Base-by-base conservation (phyloP, 1,140 invertebrate genomes). In the Drosophila saltans region DNA sequence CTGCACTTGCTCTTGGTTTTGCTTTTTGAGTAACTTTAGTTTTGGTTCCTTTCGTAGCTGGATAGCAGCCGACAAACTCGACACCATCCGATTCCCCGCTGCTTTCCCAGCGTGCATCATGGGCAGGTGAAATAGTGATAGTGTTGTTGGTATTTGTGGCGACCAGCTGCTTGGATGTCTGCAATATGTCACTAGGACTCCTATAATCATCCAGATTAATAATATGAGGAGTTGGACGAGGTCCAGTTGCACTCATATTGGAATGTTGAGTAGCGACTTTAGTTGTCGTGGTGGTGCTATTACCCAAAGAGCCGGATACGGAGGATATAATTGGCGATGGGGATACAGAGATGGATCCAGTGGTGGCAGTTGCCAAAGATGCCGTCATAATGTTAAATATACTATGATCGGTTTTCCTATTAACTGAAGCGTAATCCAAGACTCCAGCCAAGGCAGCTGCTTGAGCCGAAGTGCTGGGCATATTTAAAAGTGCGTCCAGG, bases 61-160 rank as follows among this genome's bases (percentile, higher is more conserved):
- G 80, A 73, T 66, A 91, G 7, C 90, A 72, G 9, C 91, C 82
- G 11, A 92, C 85, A 48, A 92, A 79, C 62, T 92, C 91, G 8
- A 92, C 91, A 28, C 86, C 84, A 61, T 92, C 91, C 0, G 91
- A 92, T 16, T 92, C 91, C 36, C 90, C 90, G 60, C 88, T 88
- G 57, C 90, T 92, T 30, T 91, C 88, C 28, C 81, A 80, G 11
- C 75, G 67, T 11, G 74, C 56, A 3, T 76, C 36, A 30, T 36
- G 36, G 8, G 39, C 9, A 7, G 40, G 21, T 58, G n/a, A 62
- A 11, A 33, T 24, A 2, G 66, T 43, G 52, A 39, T 43, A 21
- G 45, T 43, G 6, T 58, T 75, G 30, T 60, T 64, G 52, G 75
- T 55, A 30, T 72, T 80, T 28, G 62, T 72, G 26, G 82, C 78